Evolutionary conservation across 2,797 vertebrate genomes (phyloP).

Genomic region (Peromyscus eremicus): DNA sequence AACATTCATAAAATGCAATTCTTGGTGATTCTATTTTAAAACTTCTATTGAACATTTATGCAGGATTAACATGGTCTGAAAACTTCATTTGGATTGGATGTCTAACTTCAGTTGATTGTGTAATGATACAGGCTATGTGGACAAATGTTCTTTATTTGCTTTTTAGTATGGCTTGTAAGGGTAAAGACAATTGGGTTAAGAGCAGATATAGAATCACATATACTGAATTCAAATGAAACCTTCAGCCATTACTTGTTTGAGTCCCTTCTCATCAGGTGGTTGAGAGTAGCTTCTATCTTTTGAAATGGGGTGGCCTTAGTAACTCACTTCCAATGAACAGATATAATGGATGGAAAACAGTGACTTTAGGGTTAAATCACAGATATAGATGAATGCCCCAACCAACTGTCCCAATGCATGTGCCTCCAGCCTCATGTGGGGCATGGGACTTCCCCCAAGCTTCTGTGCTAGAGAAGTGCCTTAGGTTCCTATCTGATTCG

Average conservation of each 20-base stretch:
- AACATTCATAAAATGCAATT: neutral
- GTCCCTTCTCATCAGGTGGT: neutral
- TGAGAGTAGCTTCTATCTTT: neutral
- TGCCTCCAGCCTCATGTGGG: rapidly evolving
- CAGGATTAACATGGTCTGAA: neutral
- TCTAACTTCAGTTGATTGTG: neutral
- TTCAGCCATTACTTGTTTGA: neutral
- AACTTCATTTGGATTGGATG: neutral
- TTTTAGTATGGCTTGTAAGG: neutral
- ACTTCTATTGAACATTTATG: neutral
- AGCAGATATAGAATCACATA: neutral
- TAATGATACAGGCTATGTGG: neutral
- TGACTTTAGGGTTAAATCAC: neutral
- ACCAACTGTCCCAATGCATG: rapidly evolving
- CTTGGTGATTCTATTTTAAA: slow-evolving; percentile 1
- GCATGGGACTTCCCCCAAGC: neutral
- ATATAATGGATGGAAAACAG: neutral
- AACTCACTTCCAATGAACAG: neutral
- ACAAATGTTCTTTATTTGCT: neutral
- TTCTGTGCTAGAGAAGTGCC: neutral
- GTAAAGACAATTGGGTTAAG: neutral
- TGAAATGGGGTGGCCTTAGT: neutral
- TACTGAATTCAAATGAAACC: neutral
- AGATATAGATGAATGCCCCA: neutral
- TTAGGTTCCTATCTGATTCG: neutral